These are phyloP conservation scores for Ranitomeya imitator DNA, from an alignment of 2,113 vertebrate genomes.

Conservation along the genomic window DNA sequence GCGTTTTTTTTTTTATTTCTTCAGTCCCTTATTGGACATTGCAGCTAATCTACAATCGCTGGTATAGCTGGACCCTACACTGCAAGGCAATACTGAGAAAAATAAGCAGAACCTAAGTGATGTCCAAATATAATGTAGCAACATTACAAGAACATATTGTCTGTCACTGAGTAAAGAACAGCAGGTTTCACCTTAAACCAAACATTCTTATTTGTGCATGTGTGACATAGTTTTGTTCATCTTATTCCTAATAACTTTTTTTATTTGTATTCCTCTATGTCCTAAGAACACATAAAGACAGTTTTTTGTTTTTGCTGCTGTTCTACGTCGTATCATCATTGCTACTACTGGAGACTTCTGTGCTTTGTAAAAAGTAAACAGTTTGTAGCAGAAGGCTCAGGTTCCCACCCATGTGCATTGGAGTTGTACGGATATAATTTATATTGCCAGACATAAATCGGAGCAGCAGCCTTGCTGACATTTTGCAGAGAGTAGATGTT, in stretches of 20 bases:
- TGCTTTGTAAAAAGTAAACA: constrained; percentile 38
- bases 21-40: too few relatives aligned
- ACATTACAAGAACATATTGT: too few relatives aligned
- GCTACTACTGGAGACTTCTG: constrained; percentile 38
- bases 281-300: neutral
- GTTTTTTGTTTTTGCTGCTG: constrained; percentile 23
- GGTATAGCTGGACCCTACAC: too few relatives aligned
- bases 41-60: too few relatives aligned
- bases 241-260: neutral
- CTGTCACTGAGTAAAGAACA: too few relatives aligned
- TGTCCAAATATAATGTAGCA: too few relatives aligned
- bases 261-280: neutral
- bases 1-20: too few relatives aligned
- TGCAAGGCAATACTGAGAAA: too few relatives aligned
- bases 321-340: constrained; percentile 2
- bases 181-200: too few relatives aligned
- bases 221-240: neutral
- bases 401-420: constrained; percentile 34
- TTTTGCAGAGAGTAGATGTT: constrained; percentile 55
- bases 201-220: neutral
- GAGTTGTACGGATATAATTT: constrained; percentile 46
- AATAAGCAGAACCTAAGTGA: too few relatives aligned
- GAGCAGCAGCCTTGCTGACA: constrained; percentile 49
- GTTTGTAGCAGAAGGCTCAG: constrained; percentile 37
- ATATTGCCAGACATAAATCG: constrained; percentile 50